Evolutionary conservation across 2,888 invertebrate species (phyloP).

Genomic region (Tanytarsus gracilentus): DNA sequence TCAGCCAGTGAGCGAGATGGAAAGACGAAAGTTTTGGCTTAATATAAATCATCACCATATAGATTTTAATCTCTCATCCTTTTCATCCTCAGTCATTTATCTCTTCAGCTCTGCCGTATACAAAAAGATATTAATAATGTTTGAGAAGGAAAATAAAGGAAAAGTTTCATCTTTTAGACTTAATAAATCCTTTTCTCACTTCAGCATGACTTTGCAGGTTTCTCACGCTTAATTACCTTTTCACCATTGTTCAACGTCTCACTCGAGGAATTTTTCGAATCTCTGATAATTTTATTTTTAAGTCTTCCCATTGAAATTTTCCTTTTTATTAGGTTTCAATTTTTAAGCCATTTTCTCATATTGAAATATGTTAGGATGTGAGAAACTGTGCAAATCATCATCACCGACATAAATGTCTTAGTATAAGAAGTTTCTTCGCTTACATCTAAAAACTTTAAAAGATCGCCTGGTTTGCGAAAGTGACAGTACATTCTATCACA

Average conservation of each 20-base stretch:
- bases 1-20: too few relatives aligned
- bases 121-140: not conserved
- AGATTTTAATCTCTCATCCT: not conserved
- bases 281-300: too few relatives aligned
- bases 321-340: too few relatives aligned
- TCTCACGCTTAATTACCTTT: too few relatives aligned
- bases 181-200: too few relatives aligned
- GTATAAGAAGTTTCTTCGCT: slow-evolving; percentile 33
- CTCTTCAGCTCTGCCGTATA: too few relatives aligned
- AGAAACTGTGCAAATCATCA: not conserved
- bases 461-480: slow-evolving; percentile 56
- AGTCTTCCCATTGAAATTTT: too few relatives aligned
- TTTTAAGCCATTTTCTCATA: not conserved
- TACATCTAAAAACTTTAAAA: slow-evolving; percentile 69
- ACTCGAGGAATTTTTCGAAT: too few relatives aligned
- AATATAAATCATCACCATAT: not conserved
- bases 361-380: not conserved
- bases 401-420: not conserved
- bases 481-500: slow-evolving; percentile 72
- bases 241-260: too few relatives aligned
- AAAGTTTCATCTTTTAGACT: not conserved
- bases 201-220: too few relatives aligned
- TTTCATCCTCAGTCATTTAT: not conserved
- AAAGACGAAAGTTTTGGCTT: too few relatives aligned
- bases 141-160: not conserved